These are phyloP conservation scores for Coecobrya sp. DNA, from an alignment of 2,888 invertebrate genomes.

Conservation along the genomic window DNA sequence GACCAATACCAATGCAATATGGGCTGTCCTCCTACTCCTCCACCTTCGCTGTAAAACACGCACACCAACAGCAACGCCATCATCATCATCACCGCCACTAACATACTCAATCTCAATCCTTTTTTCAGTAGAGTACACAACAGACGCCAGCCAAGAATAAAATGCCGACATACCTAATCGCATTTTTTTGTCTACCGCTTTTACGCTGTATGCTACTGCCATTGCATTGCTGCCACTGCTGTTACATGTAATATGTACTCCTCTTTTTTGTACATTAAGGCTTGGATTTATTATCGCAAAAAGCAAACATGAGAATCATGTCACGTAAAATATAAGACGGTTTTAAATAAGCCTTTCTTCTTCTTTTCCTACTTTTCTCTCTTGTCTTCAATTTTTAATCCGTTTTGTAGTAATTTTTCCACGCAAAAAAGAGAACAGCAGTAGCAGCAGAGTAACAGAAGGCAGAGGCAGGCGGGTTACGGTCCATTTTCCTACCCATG, in stretches of 20 bases:
- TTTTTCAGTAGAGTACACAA: not conserved
- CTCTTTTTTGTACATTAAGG: not conserved
- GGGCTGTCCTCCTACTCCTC: constrained; percentile 35
- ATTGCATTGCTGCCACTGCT: not conserved
- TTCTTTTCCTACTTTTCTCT: too few relatives aligned
- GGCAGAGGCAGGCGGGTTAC: too few relatives aligned
- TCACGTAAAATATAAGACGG: constrained; percentile 61
- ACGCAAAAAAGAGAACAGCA: constrained; percentile 21
- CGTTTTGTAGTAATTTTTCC: constrained; percentile 37
- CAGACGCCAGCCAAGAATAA: constrained; percentile 34
- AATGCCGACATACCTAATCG: constrained; percentile 62
- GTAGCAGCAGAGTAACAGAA: constrained; percentile 22
- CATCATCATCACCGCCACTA: constrained; percentile 22
- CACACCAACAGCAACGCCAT: constrained; percentile 37
- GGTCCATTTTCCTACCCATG: too few relatives aligned
- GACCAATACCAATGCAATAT: constrained; percentile 17
- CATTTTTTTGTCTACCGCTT: constrained; percentile 20
- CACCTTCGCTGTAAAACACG: constrained; percentile 11
- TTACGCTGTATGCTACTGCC: not conserved
- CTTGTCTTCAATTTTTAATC: constrained; percentile 39
- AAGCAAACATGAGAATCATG: constrained; percentile 58
- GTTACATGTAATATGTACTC: constrained; percentile 27
- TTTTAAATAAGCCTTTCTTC: constrained; percentile 12
- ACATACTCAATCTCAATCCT: constrained; percentile 2
- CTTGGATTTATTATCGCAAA: constrained; percentile 43